These are phyloP conservation scores for Notamacropus eugenii DNA, from an alignment of 2,797 vertebrate species.

Conservation along the genomic window DNA sequence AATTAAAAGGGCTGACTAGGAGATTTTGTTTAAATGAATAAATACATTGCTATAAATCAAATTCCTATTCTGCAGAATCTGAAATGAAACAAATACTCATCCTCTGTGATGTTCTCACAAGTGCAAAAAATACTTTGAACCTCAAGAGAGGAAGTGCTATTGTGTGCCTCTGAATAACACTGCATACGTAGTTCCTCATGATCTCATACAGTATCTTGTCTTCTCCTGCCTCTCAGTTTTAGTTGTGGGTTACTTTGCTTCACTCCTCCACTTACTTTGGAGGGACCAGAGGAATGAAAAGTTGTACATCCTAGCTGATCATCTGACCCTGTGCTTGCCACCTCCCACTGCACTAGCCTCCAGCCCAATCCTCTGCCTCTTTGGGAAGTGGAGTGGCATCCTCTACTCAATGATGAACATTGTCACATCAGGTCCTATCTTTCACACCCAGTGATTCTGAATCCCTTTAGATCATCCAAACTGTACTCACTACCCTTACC, in stretches of 20 bases:
- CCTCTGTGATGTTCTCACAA: background rate
- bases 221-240: background rate
- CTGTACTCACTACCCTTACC: background rate
- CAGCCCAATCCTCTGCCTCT: background rate
- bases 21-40: background rate
- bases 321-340: background rate
- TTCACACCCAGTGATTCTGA: background rate
- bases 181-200: background rate
- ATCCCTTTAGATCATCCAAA: background rate
- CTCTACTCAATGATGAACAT: background rate
- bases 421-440: background rate
- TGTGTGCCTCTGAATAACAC: background rate
- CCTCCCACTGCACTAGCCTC: background rate
- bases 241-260: background rate
- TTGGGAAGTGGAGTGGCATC: background rate
- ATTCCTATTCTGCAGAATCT: background rate
- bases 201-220: background rate
- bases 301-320: background rate
- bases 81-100: background rate
- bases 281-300: background rate
- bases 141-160: background rate
- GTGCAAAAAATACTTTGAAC: background rate
- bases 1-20: background rate
- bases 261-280: background rate
- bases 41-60: background rate